Evolutionary conservation across 37 sponge, comb jelly and placozoan species (phyloP), one percentile per base, ranked within the genome.

Genomic region (Haliclona indistincta): DNA sequence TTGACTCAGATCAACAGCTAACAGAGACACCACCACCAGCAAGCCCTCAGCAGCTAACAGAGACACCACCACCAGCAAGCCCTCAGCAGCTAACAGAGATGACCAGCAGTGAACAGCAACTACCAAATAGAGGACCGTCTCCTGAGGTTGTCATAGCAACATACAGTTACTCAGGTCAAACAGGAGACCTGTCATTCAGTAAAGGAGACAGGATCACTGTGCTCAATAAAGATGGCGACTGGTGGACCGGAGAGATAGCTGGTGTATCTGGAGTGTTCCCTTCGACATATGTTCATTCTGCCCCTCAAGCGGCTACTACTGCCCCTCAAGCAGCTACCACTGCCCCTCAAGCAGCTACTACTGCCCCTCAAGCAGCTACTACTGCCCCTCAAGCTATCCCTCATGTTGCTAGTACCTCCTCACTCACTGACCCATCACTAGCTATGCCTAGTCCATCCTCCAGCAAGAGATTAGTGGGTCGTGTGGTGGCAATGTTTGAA

Each of bases 171-270:
- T 38, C 44, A 0, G 77, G 81, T 0, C 67, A 69, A 28, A 73
- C 74, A 40, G 90, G 85, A 51, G 90, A 89, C 77, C 81, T 89
- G 6, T 20, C 45, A 2, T 89, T 89, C 70, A 11, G 39, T 6
- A 58, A 40, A 7, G 90, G 90, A 22, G 81, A 84, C 54, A 43
- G 64, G 71, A 89, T 89, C 33, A 56, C 77, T 55, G 88, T 87
- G 35, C 8, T 35, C 11, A 64, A 70, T 13, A 56, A 53, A 13
- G 88, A 58, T 19, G 95, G 90, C 0, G 75, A 78, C 2, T 95
- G 95, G 95, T 88, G 89, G 84, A 87, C 60, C 6, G 95, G 95
- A 11, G 68, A 38, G 34, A 55, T 90, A 40, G 68, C 87, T 37
- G 91, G 83, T 11, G 60, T 42, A 42, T 6, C 26, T 22, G 95